Conservation (phyloP, 2,797 vertebrate genomes). For the Acanthurus leucopareius region DNA sequence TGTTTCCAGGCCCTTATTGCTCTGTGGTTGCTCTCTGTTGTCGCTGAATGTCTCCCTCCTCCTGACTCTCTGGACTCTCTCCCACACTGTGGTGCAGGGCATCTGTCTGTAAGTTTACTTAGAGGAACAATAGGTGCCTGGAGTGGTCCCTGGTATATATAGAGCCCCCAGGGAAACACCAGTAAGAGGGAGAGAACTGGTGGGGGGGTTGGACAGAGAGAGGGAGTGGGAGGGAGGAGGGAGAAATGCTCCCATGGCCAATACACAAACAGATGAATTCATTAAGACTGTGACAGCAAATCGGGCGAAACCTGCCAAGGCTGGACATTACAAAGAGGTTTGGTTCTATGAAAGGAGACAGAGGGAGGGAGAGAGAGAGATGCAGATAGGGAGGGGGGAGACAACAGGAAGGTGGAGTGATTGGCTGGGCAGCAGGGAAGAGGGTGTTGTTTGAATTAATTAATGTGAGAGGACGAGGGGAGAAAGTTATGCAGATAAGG, state of each 20-base stretch:
- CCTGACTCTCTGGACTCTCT: slow-evolving; percentile 70
- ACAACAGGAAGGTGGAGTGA: slow-evolving; percentile 50
- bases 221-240: slow-evolving; percentile 76
- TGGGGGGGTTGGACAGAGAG: slow-evolving; percentile 67
- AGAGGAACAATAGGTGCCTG: slow-evolving; percentile 84
- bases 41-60: slow-evolving; percentile 71
- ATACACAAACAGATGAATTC: slow-evolving; percentile 93
- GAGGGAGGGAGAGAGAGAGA: slow-evolving; percentile 73
- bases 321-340: slow-evolving; percentile 87
- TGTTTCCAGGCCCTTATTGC: slow-evolving; percentile 49
- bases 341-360: slow-evolving; percentile 84
- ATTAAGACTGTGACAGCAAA: slow-evolving; percentile 92
- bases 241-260: slow-evolving; percentile 86
- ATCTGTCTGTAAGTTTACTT: slow-evolving; percentile 85
- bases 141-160: slow-evolving; percentile 89
- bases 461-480: slow-evolving; percentile 77
- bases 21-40: slow-evolving; percentile 52
- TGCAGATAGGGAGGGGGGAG: slow-evolving; percentile 52
- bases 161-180: slow-evolving; percentile 82
- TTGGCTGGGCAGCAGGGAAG: slow-evolving; percentile 71
- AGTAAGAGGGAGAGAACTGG: slow-evolving; percentile 66
- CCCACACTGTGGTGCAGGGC: slow-evolving; percentile 77
- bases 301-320: slow-evolving; percentile 88
- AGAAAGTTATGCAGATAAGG: slow-evolving; percentile 73
- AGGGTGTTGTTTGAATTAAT: slow-evolving; percentile 86